These are phyloP conservation scores for Creontiades dilutus DNA, from an alignment of 2,888 invertebrate genomes.

Conservation along the genomic window DNA sequence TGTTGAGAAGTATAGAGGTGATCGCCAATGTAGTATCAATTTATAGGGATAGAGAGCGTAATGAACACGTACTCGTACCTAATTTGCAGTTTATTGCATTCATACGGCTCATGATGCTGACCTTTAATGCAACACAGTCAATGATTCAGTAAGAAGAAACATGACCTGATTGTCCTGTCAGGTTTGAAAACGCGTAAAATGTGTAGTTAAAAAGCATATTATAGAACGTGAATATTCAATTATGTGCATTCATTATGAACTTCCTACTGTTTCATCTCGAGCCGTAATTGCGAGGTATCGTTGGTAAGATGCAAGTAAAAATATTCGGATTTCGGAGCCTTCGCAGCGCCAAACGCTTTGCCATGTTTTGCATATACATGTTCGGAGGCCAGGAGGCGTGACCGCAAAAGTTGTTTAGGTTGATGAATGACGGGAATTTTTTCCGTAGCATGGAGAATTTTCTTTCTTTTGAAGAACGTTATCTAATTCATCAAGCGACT, in stretches of 20 bases:
- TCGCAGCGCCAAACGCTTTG: neutral
- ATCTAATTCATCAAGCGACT: neutral
- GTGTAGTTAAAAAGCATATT: too few relatives aligned
- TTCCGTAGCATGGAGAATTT: neutral
- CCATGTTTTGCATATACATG: neutral
- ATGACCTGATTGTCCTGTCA: too few relatives aligned
- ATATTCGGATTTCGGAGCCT: neutral
- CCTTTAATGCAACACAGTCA: too few relatives aligned
- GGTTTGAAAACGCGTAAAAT: too few relatives aligned
- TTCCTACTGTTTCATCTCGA: neutral
- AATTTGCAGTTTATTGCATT: too few relatives aligned
- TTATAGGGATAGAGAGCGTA: too few relatives aligned
- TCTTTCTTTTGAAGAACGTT: neutral
- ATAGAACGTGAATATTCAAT: neutral
- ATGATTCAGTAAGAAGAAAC: too few relatives aligned
- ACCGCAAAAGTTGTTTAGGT: neutral
- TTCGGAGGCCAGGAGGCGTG: neutral
- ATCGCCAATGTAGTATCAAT: too few relatives aligned
- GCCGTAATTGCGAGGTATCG: neutral
- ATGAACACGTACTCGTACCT: too few relatives aligned
- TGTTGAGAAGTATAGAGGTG: too few relatives aligned
- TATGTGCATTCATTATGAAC: neutral
- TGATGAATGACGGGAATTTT: neutral
- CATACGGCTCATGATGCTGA: too few relatives aligned
- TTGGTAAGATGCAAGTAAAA: neutral